Base-by-base conservation (phyloP, 2,888 invertebrate genomes). In the Pristionchus maxplancki region DNA sequence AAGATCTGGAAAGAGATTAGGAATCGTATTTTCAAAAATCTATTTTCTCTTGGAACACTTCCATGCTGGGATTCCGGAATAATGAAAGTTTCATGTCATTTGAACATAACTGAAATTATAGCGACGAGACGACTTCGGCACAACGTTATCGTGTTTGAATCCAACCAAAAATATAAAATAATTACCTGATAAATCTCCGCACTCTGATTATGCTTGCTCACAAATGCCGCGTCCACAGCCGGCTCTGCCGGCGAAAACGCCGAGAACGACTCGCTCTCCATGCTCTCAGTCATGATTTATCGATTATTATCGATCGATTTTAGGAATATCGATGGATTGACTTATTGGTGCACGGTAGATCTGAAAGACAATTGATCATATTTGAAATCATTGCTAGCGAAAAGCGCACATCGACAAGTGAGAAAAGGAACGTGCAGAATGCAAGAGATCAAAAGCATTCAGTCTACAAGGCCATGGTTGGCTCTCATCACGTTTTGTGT, bases 101-200 rank as follows among this genome's bases (percentile, higher is more conserved):
- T n/a, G n/a, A n/a, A n/a, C n/a, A n/a, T n/a, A n/a, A n/a, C n/a
- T n/a, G n/a, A n/a, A n/a, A n/a, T n/a, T n/a, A n/a, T n/a, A n/a
- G n/a, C n/a, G n/a, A n/a, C n/a, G n/a, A n/a, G n/a, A n/a, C n/a
- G n/a, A n/a, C n/a, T n/a, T n/a, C n/a, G n/a, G n/a, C n/a, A n/a
- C n/a, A n/a, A n/a, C n/a, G n/a, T n/a, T n/a, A n/a, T n/a, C n/a
- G n/a, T n/a, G n/a, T n/a, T n/a, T n/a, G n/a, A n/a, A n/a, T n/a
- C n/a, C n/a, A n/a, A n/a, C n/a, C n/a, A n/a, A n/a, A n/a, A n/a
- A n/a, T n/a, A n/a, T n/a, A n/a, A n/a, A n/a, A 11, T 4, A 50
- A n/a, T n/a, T 67, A 93, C 93, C 91, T 94, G 94, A 90, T 94
- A 94, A 24, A 91, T 89, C 78, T 94, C 94, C 11, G 93, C 94